These are phyloP conservation scores for Acanthoscelides obtectus DNA, from an alignment of 2,888 invertebrate genomes.

Conservation along the genomic window DNA sequence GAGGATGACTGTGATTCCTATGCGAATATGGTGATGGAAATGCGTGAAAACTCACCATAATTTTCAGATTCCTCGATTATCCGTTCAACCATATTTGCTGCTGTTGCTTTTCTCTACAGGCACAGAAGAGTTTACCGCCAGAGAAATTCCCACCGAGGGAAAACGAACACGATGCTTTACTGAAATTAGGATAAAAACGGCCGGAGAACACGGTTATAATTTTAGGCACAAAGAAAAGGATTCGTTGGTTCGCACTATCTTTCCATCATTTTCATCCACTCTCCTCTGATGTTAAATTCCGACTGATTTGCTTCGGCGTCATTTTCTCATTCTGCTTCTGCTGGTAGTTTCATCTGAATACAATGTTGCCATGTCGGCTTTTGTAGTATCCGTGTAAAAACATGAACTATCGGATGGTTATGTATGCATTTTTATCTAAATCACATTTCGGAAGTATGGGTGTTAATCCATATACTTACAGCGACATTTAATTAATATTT, in stretches of 20 bases:
- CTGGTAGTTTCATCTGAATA: constrained; percentile 8
- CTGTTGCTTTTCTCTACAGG: constrained; percentile 11
- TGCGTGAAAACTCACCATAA: constrained; percentile 41
- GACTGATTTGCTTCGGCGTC: constrained; percentile 35
- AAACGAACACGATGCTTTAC: neutral
- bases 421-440: no score
- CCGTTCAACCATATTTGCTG: constrained; percentile 58
- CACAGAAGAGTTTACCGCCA: neutral
- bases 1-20: no score
- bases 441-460: no score
- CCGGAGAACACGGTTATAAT: constrained; percentile 32
- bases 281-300: constrained; percentile 46
- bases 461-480: no score
- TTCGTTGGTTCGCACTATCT: constrained; percentile 42
- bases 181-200: constrained; percentile 28
- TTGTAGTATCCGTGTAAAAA: no score
- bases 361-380: neutral
- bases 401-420: no score
- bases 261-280: constrained; percentile 38
- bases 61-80: constrained; percentile 60
- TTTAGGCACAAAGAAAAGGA: constrained; percentile 41
- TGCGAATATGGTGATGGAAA: neutral
- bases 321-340: constrained; percentile 12
- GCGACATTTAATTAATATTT: no score
- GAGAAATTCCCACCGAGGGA: constrained; percentile 10